Base-by-base conservation (phyloP, 1,140 invertebrate species). In the Fopius arisanus region DNA sequence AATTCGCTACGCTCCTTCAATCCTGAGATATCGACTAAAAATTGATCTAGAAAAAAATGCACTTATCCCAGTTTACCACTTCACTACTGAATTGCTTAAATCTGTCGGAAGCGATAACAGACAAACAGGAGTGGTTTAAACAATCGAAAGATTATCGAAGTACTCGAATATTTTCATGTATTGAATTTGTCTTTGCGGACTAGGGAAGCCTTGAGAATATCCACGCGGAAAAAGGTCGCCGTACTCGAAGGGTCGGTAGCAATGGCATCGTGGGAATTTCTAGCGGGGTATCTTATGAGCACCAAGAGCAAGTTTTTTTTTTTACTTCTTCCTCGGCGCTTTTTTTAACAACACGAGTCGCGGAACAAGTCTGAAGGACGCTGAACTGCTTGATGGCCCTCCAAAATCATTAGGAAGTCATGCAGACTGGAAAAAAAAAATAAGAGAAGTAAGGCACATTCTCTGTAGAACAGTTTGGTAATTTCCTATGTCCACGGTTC, bases 211-310 rank as follows among this genome's bases (percentile, higher is more conserved):
- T 59, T 59, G 54, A 59, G 54, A 59, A 23, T 23, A 23, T 59
- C 19, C 54, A 59, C 54, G 54, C 54, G 74, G 69, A 80, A 78
- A 79, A 77, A 78, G 81, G 79, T 81, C 78, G 69, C 75, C 75
- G 81, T 62, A 82, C 81, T 77, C 59, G 68, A 79, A 79, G 75
- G 81, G 76, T 70, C 29, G 74, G 78, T 78, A 80, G 78, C 79
- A 79, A 80, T 78, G 76, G 74, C 77, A 80, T 74, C 80, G 80
- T 82, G 81, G 72, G 80, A 81, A 79, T 81, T 82, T 77, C 77
- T 82, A 76, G 73, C 75, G 66, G 70, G 74, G 66, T 62, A 65
- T 65, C 29, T 65, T 65, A 29, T 65, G 26, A 33, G 62, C 62
- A 7, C 14, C 14, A 16, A 19, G 26, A 33, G 62, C 62, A 65